Conservation (phyloP, 2,113 vertebrate species). For the Gallinago paraguaiae region DNA sequence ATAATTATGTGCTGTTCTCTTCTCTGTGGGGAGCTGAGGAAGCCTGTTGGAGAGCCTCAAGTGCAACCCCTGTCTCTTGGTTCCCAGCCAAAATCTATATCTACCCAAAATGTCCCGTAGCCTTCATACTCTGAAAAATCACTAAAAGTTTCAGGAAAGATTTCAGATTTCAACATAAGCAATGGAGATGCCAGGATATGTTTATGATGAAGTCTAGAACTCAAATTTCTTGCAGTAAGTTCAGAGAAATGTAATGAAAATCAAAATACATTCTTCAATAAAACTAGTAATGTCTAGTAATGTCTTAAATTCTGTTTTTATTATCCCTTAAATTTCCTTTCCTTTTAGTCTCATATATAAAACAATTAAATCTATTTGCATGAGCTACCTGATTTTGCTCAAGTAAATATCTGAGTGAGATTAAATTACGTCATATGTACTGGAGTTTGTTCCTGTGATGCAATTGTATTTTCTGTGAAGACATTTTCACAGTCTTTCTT, state of each 20-base stretch:
- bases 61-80: not conserved
- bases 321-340: not conserved
- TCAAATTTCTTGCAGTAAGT: not conserved
- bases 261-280: not conserved
- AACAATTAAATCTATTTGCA: not conserved
- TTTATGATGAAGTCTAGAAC: not conserved
- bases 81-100: not conserved
- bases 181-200: not conserved
- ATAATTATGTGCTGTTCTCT: not conserved
- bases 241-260: not conserved
- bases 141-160: not conserved
- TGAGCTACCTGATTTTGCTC: not conserved
- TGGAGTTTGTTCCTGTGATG: not conserved
- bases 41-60: not conserved
- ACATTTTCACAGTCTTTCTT: not conserved
- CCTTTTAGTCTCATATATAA: not conserved
- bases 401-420: not conserved
- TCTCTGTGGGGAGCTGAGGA: not conserved
- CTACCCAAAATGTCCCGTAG: fast-evolving
- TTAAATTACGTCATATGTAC: not conserved
- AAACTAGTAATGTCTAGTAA: not conserved
- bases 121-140: not conserved
- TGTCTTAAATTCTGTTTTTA: not conserved
- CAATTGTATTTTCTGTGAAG: not conserved
- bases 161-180: not conserved